Conservation (phyloP, 2,888 invertebrate species). For the Diabrotica balteata region DNA sequence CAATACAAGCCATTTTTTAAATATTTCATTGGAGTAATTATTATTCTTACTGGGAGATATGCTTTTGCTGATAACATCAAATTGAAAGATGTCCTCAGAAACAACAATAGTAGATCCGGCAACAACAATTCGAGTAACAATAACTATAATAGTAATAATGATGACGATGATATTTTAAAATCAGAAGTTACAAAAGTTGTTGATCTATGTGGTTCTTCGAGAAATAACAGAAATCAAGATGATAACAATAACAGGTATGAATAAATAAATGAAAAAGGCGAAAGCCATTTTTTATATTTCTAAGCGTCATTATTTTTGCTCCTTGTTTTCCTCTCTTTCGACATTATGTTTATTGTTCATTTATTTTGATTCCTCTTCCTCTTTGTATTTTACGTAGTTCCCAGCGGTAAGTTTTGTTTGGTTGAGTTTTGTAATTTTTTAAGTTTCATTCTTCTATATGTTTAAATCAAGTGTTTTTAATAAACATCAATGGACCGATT, state of each 20-base stretch:
- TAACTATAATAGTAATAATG: constrained; percentile 12
- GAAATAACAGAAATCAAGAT: constrained; percentile 6
- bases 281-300: no score
- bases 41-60: not conserved
- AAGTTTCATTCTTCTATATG: no score
- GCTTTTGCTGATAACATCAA: constrained; percentile 28
- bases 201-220: constrained; percentile 7
- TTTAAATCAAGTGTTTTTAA: no score
- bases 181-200: constrained; percentile 17
- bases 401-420: no score
- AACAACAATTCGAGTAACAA: constrained; percentile 6
- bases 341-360: no score
- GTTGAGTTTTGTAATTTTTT: no score
- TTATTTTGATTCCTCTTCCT: no score
- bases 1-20: not conserved
- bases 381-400: no score
- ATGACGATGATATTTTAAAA: constrained; percentile 24
- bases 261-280: not conserved
- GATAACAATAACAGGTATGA: constrained; percentile 1
- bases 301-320: no score
- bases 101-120: constrained; percentile 30
- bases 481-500: no score
- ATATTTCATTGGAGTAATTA: not conserved
- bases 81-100: constrained; percentile 42
- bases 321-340: no score